A percentile compares a stretch with the other conserved stretches of the same genome.
phyloP scores from a whole-genome alignment of 92 coral and sea anemone genomes.

The Phenganax stokvisi region DNA sequence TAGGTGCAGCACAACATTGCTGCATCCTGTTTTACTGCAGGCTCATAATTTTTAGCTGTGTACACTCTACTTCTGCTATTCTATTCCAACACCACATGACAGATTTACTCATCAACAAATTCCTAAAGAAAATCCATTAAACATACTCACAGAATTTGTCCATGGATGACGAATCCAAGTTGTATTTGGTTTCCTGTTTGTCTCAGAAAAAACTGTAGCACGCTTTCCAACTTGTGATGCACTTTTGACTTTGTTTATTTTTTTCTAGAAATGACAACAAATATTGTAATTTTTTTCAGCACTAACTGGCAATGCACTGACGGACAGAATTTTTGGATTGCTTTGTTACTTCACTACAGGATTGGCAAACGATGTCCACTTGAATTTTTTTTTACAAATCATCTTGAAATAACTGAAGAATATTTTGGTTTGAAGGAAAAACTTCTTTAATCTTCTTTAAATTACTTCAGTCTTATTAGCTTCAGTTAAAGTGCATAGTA shows the following conservation, averaged over 20 bases:
- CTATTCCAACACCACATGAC: background rate
- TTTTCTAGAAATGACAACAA: background rate
- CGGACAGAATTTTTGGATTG: background rate
- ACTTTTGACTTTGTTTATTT: background rate
- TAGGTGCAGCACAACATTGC: too few relatives aligned
- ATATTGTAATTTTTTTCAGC: too few relatives aligned
- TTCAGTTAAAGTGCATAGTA: too few relatives aligned
- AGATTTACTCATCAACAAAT: background rate
- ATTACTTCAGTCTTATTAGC: background rate
- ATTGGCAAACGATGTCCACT: too few relatives aligned
- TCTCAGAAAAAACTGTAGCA: background rate
- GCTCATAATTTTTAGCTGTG: too few relatives aligned
- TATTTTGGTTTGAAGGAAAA: too few relatives aligned
- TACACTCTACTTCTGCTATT: too few relatives aligned
- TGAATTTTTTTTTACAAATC: too few relatives aligned
- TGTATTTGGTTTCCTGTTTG: background rate
- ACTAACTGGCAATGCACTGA: too few relatives aligned
- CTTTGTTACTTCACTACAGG: background rate
- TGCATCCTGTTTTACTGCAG: too few relatives aligned
- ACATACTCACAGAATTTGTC: constrained; percentile 29
- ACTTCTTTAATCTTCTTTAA: background rate
- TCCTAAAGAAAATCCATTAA: too few relatives aligned
- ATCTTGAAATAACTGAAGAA: too few relatives aligned
- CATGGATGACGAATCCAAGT: constrained; percentile 33
- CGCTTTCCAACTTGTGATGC: background rate